These are phyloP conservation scores for Apamea epomidion DNA, from an alignment of 2,888 invertebrate genomes.

Conservation along the genomic window DNA sequence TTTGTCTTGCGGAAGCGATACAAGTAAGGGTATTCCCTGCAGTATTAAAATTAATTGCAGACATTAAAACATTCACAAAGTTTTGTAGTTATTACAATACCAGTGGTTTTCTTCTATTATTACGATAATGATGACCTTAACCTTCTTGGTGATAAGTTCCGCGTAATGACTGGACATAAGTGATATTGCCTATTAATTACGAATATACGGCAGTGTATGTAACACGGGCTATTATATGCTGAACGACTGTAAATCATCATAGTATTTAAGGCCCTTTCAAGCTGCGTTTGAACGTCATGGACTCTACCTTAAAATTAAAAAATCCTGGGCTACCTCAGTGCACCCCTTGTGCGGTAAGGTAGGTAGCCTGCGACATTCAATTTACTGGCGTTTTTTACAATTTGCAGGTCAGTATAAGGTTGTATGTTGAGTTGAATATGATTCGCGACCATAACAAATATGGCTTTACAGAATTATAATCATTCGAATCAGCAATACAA, in stretches of 20 bases:
- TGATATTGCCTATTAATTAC: constrained; percentile 17
- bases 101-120: constrained; percentile 14
- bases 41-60: constrained; percentile 28
- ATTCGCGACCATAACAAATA: too few species aligned
- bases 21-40: constrained; percentile 15
- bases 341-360: too few species aligned
- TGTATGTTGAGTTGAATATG: too few species aligned
- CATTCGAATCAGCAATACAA: too few species aligned
- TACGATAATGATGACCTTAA: constrained; percentile 39
- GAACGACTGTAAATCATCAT: constrained; percentile 1
- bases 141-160: constrained; percentile 44
- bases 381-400: too few species aligned
- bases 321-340: too few species aligned
- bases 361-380: too few species aligned
- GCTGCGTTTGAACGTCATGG: background rate
- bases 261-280: background rate
- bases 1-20: constrained; percentile 32
- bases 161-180: constrained; percentile 19
- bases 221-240: background rate
- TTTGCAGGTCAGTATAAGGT: too few species aligned
- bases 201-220: background rate
- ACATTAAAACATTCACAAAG: constrained; percentile 14
- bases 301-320: background rate
- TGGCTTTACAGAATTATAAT: too few species aligned
- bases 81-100: constrained; percentile 5